Conservation (phyloP, 2,888 invertebrate species). For the Amorpha juglandis region DNA sequence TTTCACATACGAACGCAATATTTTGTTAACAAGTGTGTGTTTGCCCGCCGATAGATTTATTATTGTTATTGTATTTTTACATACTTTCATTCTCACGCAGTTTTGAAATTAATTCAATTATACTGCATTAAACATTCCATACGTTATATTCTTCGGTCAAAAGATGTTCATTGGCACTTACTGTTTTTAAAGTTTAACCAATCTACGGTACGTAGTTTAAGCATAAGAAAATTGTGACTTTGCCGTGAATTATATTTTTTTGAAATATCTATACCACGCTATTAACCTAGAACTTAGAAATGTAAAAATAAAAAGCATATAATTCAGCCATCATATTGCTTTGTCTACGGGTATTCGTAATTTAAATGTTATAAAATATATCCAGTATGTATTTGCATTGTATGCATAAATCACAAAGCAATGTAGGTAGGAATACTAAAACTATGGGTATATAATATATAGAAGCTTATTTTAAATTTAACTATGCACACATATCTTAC, state of each 20-base stretch:
- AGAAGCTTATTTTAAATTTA: no score
- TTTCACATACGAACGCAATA: slow-evolving; percentile 16
- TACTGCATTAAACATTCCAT: slow-evolving; percentile 1
- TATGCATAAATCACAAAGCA: no score
- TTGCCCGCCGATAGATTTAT: slow-evolving; percentile 17
- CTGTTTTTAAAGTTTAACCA: neutral
- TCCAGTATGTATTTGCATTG: no score
- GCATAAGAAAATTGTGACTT: neutral
- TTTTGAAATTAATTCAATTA: neutral
- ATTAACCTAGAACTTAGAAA: neutral
- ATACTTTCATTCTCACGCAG: neutral
- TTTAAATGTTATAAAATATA: no score
- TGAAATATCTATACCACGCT: no score
- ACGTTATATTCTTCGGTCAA: slow-evolving; percentile 12
- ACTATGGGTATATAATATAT: no score
- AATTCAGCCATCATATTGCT: neutral
- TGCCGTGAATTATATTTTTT: neutral
- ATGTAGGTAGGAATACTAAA: no score
- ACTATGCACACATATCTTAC: no score
- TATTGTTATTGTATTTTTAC: slow-evolving; percentile 1
- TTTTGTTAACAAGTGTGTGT: neutral
- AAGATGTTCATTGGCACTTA: slow-evolving; percentile 30
- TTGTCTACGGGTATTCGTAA: neutral
- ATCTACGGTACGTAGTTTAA: neutral
- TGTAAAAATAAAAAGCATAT: neutral